Conservation (phyloP, 2,797 vertebrate species). For the Eutrigla gurnardus region DNA sequence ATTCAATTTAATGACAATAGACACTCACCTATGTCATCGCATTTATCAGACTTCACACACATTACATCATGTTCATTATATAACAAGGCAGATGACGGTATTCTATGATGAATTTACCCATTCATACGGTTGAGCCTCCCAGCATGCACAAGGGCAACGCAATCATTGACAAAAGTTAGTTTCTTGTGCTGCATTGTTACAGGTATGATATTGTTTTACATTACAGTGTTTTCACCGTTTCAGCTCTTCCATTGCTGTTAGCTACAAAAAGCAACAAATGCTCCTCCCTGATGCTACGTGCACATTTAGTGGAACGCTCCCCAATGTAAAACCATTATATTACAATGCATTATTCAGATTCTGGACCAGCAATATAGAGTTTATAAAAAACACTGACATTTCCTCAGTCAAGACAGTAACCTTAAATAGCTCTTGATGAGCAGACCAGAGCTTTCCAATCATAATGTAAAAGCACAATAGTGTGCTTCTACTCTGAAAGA, state of each 20-base stretch:
- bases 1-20: slow-evolving; percentile 7
- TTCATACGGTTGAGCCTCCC: background rate
- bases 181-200: background rate
- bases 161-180: background rate
- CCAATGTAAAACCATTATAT: no score
- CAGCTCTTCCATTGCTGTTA: background rate
- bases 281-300: background rate
- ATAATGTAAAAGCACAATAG: background rate
- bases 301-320: background rate
- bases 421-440: background rate
- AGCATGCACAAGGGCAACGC: background rate
- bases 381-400: background rate
- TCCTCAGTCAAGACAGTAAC: background rate
- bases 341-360: background rate
- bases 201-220: background rate
- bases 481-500: background rate
- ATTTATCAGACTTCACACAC: slow-evolving; percentile 19
- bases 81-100: slow-evolving; percentile 11
- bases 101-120: background rate
- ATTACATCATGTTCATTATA: slow-evolving; percentile 38
- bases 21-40: background rate
- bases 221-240: background rate
- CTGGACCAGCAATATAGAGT: background rate
- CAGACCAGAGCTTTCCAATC: background rate
- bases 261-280: background rate